A percentile compares a stretch with the other conserved stretches of the same genome.
Conservation (phyloP, 2,797 vertebrate species). For the Macrochelys suwanniensis region DNA sequence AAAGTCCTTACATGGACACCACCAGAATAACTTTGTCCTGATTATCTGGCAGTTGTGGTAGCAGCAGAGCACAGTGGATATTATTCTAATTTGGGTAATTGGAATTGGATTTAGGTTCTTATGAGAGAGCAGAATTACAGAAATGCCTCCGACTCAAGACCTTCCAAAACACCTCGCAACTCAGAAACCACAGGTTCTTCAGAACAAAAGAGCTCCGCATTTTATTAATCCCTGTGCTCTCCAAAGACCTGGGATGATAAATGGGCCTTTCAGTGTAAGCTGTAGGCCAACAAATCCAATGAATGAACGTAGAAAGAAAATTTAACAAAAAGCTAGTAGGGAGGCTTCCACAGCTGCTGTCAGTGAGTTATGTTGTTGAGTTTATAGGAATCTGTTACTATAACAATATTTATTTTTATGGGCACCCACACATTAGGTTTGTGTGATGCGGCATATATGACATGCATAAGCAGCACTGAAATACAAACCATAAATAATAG, state of each 20-base stretch:
- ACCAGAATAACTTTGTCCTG: neutral
- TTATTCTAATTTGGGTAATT: neutral
- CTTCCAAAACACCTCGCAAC: accelerated
- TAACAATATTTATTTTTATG: neutral
- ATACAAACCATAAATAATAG: neutral
- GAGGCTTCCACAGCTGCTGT: neutral
- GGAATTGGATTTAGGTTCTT: neutral
- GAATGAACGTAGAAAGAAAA: neutral
- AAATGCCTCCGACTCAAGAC: neutral
- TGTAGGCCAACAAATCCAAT: neutral
- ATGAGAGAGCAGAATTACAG: neutral
- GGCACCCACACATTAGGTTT: neutral
- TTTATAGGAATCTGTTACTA: neutral
- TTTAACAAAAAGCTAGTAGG: neutral
- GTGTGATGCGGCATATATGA: neutral
- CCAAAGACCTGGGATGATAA: neutral
- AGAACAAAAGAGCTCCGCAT: neutral
- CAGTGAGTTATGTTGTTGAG: neutral
- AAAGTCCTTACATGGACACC: neutral
- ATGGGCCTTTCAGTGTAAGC: neutral
- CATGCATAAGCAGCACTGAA: neutral
- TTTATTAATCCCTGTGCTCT: neutral
- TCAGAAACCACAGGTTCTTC: neutral
- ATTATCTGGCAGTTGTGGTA: constrained; percentile 8
- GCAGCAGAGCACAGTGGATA: neutral